Base-by-base conservation (phyloP, 2,113 vertebrate genomes). In the Boulengeromyrus knoepffleri region DNA sequence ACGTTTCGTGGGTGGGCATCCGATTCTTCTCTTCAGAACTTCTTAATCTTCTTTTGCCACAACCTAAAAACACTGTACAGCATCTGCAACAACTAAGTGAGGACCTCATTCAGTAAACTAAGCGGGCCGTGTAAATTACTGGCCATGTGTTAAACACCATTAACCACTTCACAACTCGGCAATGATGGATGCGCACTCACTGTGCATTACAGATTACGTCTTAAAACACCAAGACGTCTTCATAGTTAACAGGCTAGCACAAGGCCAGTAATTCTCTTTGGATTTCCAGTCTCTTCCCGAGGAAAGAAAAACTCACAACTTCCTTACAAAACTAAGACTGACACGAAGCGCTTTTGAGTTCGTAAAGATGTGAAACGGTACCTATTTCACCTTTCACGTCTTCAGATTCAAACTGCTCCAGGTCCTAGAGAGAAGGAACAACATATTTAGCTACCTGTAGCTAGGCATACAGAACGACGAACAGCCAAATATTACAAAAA, bases 361-460 rank as follows among this genome's bases (percentile, higher is more conserved):
- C 74, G 90, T 1, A 46, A 10, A 17, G 53, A 91, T 62, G n/a
- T 93, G 93, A 95, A 95, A 95, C 96, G 97, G 96, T 99, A 99
- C 98, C 98, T 99, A 96, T 96, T 93, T 97, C 96, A 94, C 95
- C 94, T 50, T 94, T 95, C 3, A 93, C 88, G 24, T 97, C 96
- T 90, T 96, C 96, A 90, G 92, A 93, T 21, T 96, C 96, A 95
- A 77, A 77, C 70, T 96, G 91, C 89, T 93, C 93, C 90, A 45
- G 87, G 5, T 91, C 91, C 90, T 92, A 89, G 66, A 92, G 85
- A 83, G 88, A 88, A 92, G 42, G 90, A 80, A 39, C 13, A 24
- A 36, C 13, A 15, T 17, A 17, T 17, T 39, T 36, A 39, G 70
- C 13, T 15, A 77, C 7, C 17, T n/a, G 80, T 9, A 47, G 21